Percentiles rank a stretch among this genome's conserved stretches.
phyloP scores from a whole-genome alignment of 2,797 vertebrate genomes.

The Phoebastria nigripes region DNA sequence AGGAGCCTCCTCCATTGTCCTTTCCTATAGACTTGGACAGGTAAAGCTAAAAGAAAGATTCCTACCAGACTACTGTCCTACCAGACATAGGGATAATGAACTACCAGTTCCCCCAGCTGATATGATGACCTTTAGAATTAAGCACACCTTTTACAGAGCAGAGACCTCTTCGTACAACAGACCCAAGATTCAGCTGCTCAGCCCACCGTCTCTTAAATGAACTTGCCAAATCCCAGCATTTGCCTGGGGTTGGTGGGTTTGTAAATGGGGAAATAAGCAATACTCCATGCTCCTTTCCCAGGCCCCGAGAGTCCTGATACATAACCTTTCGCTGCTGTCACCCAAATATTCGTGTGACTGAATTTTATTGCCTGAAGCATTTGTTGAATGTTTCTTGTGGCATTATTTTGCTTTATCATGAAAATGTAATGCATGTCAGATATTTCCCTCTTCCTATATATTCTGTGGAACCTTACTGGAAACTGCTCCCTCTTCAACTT shows the following conservation, averaged over 20 bases:
- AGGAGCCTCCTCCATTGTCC: fast-evolving
- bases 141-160: neutral
- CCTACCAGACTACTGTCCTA: neutral
- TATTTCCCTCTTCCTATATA: neutral
- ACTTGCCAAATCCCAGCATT: neutral
- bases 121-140: neutral
- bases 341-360: neutral
- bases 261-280: neutral
- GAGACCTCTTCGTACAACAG: neutral
- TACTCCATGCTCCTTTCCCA: neutral
- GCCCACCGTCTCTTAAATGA: neutral
- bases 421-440: neutral
- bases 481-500: neutral
- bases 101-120: neutral
- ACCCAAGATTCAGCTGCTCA: neutral
- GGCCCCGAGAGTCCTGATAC: neutral
- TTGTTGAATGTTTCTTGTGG: neutral
- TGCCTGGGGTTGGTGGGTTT: neutral
- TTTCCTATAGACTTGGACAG: neutral
- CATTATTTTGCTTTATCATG: neutral
- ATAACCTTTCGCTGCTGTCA: neutral
- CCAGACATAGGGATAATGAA: neutral
- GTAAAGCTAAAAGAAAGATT: neutral
- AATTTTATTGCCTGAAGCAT: slow-evolving; percentile 27
- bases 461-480: neutral